Evolutionary conservation across 2,888 invertebrate genomes (phyloP).

Genomic region (Monopis laevigella): DNA sequence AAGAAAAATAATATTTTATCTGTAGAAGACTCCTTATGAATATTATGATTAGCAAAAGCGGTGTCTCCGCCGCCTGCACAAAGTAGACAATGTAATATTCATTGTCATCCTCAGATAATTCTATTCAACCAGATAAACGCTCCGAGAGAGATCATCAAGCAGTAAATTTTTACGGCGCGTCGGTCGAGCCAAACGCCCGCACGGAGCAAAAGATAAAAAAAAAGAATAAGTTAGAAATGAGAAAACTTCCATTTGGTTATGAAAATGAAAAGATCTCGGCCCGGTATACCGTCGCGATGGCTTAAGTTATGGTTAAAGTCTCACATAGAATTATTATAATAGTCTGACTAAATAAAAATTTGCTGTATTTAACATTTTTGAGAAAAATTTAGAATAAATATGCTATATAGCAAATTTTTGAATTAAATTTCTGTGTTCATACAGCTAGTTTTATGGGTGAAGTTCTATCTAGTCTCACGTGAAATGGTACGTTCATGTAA

Average conservation of each 20-base stretch:
- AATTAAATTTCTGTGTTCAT: no score
- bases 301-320: slow-evolving; percentile 30
- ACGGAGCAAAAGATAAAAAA: slow-evolving; percentile 38
- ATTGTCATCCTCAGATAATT: slow-evolving; percentile 2
- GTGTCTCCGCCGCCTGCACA: not conserved
- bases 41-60: slow-evolving; percentile 1
- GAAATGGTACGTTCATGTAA: no score
- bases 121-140: slow-evolving; percentile 16
- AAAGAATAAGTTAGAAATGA: slow-evolving; percentile 44
- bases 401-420: no score
- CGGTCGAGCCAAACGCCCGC: slow-evolving; percentile 14
- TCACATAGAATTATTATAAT: slow-evolving; percentile 28
- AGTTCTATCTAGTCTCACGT: no score
- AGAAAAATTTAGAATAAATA: no score
- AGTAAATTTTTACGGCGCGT: slow-evolving; percentile 29
- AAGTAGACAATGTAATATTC: slow-evolving; percentile 3
- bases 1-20: no score
- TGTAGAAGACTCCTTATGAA: slow-evolving; percentile 3
- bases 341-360: slow-evolving; percentile 44
- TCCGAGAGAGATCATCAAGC: slow-evolving; percentile 36
- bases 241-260: slow-evolving; percentile 60
- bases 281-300: slow-evolving; percentile 41
- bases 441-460: no score
- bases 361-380: no score
- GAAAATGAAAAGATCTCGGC: slow-evolving; percentile 53